A percentile compares a stretch with the other conserved stretches of the same genome.
Conservation (phyloP, 2,113 vertebrate genomes). For the Campylorhamphus procurvoides region DNA sequence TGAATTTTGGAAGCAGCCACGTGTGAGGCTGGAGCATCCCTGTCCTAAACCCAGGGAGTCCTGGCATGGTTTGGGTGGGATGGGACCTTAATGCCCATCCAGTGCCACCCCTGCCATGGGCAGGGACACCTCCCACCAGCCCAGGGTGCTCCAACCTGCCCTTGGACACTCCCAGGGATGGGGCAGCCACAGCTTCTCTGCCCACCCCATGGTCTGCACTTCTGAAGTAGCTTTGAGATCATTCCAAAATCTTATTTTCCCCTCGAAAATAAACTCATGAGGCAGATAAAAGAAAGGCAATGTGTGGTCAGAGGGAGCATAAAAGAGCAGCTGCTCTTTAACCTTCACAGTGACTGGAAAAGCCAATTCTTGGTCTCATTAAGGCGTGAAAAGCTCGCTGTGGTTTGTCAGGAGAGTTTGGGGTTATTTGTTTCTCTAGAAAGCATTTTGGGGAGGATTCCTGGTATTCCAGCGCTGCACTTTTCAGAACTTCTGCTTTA, state of each 20-base stretch:
- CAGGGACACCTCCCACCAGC: background rate
- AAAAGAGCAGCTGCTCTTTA: background rate
- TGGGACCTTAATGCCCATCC: background rate
- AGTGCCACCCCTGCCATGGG: background rate
- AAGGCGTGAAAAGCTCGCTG: background rate
- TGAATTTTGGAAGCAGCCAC: background rate
- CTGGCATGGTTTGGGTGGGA: background rate
- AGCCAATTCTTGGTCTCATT: background rate
- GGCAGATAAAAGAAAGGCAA: background rate
- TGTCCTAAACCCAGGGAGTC: background rate
- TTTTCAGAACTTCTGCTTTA: background rate
- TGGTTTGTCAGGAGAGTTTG: background rate
- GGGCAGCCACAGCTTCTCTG: background rate
- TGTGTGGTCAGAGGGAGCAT: background rate
- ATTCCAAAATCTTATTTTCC: background rate
- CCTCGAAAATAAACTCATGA: background rate
- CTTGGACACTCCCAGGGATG: background rate
- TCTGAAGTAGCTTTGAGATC: background rate
- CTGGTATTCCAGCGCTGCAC: background rate
- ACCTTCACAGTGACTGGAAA: background rate
- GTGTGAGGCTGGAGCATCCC: background rate
- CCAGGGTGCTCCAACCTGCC: background rate
- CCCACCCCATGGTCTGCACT: background rate
- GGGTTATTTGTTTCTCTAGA: background rate
- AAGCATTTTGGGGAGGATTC: background rate